A percentile compares a stretch with the other conserved stretches of the same genome.
These are phyloP conservation scores for Coreoperca whiteheadi DNA, from an alignment of 2,113 vertebrate genomes.

Conservation along the genomic window DNA sequence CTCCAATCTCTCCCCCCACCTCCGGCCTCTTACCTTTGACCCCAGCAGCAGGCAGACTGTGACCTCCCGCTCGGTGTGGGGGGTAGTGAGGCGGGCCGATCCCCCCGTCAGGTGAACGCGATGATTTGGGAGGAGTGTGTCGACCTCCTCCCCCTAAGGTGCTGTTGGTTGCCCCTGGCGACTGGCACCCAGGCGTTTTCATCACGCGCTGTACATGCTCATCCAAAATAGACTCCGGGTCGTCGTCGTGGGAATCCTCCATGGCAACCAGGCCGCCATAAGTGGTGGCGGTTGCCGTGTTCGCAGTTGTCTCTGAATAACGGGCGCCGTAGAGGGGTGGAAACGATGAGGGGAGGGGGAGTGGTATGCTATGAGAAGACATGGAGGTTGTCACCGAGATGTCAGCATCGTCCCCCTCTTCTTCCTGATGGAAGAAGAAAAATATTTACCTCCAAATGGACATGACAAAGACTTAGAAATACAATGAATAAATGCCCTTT, in stretches of 20 bases:
- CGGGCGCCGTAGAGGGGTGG: slow-evolving; percentile 89
- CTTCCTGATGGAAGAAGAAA: slow-evolving; percentile 84
- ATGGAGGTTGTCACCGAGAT: slow-evolving; percentile 84
- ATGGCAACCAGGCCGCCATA: slow-evolving; percentile 86
- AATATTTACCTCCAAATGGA: background rate
- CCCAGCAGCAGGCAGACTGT: slow-evolving; percentile 69
- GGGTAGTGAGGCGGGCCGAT: slow-evolving; percentile 74
- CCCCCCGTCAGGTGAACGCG: slow-evolving; percentile 90
- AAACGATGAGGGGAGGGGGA: slow-evolving; percentile 80
- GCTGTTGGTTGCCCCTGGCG: slow-evolving; percentile 87
- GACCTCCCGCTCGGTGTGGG: slow-evolving; percentile 75
- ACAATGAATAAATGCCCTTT: background rate
- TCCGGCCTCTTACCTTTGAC: slow-evolving; percentile 73
- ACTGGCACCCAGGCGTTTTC: slow-evolving; percentile 94
- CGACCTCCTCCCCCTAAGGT: slow-evolving; percentile 84
- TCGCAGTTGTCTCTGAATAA: slow-evolving; percentile 87
- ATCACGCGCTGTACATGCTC: slow-evolving; percentile 94
- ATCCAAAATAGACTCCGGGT: slow-evolving; percentile 94
- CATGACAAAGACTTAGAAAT: background rate
- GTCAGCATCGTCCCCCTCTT: slow-evolving; percentile 93
- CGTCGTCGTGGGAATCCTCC: slow-evolving; percentile 90
- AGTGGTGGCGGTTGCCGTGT: slow-evolving; percentile 68
- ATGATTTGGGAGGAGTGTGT: slow-evolving; percentile 87
- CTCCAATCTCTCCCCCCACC: background rate
- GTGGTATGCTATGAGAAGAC: slow-evolving; percentile 87